Base-by-base conservation (phyloP, 2,797 vertebrate genomes). In the Dendrocincla fuliginosa region DNA sequence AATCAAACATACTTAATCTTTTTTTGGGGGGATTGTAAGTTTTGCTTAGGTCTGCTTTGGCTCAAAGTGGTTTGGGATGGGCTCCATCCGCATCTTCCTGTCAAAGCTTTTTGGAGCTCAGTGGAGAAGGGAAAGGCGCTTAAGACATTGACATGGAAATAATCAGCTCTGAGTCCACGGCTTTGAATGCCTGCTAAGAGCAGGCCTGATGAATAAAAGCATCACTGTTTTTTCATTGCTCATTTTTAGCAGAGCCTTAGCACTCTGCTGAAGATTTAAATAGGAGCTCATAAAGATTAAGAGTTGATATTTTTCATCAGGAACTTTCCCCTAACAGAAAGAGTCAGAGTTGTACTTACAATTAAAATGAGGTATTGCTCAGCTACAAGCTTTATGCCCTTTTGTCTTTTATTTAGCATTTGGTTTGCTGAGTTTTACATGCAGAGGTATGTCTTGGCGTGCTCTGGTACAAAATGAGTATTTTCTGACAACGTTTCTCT, bases 31-130 rank as follows among this genome's bases (percentile, higher is more conserved):
- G 28, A 46, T 56, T 67, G 2, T 69, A 33, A 52, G 2, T 75
- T 92, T 74, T 92, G 37, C 75, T 92, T 41, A 52, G 61, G 49
- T 90, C 73, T 93, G 47, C 63, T 91, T 89, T 91, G 74, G 32
- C 63, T 93, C 5, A 1, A 33, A 37, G 22, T 81, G 61, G 41
- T 70, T 87, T 0, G 1, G 20, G 44, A 41, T 52, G 42, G 50
- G 39, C 41, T 92, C 18, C 41, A 14, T 92, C 86, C 68, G 35
- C 25, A 24, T 71, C 71, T 30, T 73, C 37, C 84, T 53, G 64
- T 77, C 71, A 80, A 10, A 55, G 84, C 67, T 80, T 77, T 78
- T 23, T 35, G 25, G 57, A 56, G 18, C 46, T 60, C 11, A 64
- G 22, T 33, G 37, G 32, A 57, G 37, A 9, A 59, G 41, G 46